Conservation (phyloP, 1,140 invertebrate species). For the Glossosoma conforme region DNA sequence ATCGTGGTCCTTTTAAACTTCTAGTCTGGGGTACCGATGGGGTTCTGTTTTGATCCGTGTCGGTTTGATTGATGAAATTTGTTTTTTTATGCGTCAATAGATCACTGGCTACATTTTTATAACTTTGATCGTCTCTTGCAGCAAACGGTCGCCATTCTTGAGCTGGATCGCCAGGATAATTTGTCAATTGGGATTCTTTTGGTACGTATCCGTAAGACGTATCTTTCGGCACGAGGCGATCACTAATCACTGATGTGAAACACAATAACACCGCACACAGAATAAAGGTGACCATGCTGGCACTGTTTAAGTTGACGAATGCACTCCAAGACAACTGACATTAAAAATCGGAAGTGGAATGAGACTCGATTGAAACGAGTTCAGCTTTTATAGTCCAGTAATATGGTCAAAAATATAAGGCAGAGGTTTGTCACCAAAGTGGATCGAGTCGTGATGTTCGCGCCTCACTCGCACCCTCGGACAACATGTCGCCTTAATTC, state of each 20-base stretch:
- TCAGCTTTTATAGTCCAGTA: constrained; percentile 24
- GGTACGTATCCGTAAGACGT: constrained; percentile 21
- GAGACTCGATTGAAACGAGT: constrained; percentile 7
- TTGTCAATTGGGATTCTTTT: constrained; percentile 10
- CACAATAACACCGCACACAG: constrained; percentile 2
- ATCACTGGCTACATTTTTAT: constrained; percentile 6
- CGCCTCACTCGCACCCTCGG: not conserved
- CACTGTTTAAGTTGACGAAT: not conserved
- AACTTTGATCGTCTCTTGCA: not conserved
- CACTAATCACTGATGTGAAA: constrained; percentile 2
- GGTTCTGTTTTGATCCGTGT: constrained; percentile 2
- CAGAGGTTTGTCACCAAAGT: constrained; percentile 21
- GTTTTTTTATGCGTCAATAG: constrained; percentile 1
- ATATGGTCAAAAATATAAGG: constrained; percentile 17
- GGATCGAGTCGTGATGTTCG: constrained; percentile 18
- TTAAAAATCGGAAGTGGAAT: constrained; percentile 10
- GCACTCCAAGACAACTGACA: constrained; percentile 10
- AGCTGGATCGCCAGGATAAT: constrained; percentile 3
- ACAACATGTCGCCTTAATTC: too few relatives aligned
- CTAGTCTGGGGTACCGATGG: constrained; percentile 1
- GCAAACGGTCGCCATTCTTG: constrained; percentile 14
- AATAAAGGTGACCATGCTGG: constrained; percentile 8
- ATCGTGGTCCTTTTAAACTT: constrained; percentile 13
- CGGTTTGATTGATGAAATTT: not conserved
- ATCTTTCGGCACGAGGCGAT: constrained; percentile 10